Evolutionary conservation across 1,140 invertebrate species (phyloP).

Genomic region (Calephelis nemesis): DNA sequence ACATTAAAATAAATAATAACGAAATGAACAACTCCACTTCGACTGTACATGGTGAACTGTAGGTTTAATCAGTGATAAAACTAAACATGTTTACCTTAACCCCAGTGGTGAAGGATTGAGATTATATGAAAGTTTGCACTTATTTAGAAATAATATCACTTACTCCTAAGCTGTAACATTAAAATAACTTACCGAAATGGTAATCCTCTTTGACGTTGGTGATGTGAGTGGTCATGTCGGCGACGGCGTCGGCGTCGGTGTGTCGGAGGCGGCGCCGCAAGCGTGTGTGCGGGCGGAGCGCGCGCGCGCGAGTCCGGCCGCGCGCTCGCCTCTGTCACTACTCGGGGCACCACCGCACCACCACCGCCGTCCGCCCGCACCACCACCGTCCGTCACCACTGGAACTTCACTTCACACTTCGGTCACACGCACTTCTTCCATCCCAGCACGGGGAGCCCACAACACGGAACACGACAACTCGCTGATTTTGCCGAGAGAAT

Average conservation of each 20-base stretch:
- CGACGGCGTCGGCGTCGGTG: slow-evolving; percentile 18
- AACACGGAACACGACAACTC: too few species aligned
- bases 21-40: background rate
- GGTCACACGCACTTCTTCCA: too few species aligned
- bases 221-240: slow-evolving; percentile 35
- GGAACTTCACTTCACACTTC: too few species aligned
- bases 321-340: slow-evolving; percentile 30
- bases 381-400: too few species aligned
- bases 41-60: background rate
- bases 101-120: background rate
- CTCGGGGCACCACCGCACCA: background rate
- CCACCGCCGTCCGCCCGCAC: too few species aligned
- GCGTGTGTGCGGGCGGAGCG: slow-evolving; percentile 37
- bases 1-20: background rate
- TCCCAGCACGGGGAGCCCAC: too few species aligned
- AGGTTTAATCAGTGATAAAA: background rate
- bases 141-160: background rate
- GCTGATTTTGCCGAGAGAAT: too few species aligned
- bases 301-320: slow-evolving; percentile 46
- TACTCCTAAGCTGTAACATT: too few species aligned
- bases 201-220: slow-evolving; percentile 52
- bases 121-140: slow-evolving; percentile 5
- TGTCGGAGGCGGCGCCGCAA: slow-evolving; percentile 23
- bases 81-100: background rate
- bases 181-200: slow-evolving; percentile 54